phyloP scores from a whole-genome alignment of 2,888 invertebrate species.

The Callimorpha dominula region DNA sequence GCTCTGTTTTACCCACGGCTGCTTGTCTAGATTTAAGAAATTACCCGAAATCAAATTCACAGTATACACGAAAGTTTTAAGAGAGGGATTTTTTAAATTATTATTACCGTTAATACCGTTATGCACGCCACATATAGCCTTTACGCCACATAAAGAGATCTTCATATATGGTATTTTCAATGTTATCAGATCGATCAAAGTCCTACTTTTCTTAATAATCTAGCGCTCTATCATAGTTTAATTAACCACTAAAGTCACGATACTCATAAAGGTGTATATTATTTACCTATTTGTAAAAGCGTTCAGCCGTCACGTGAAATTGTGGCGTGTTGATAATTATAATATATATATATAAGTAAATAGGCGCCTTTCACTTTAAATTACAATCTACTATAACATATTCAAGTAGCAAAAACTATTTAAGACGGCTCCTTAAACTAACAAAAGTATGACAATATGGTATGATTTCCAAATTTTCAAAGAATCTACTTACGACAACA shows the following conservation, averaged over 20 bases:
- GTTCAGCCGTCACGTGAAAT: slow-evolving; percentile 35
- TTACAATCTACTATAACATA: slow-evolving; percentile 31
- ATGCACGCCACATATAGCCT: no score
- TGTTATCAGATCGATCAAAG: slow-evolving; percentile 41
- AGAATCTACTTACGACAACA: neutral
- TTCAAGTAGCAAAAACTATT: neutral
- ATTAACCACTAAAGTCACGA: slow-evolving; percentile 33
- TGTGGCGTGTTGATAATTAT: slow-evolving; percentile 37
- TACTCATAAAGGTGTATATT: neutral
- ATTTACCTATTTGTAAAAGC: slow-evolving; percentile 27
- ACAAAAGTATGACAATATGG: neutral
- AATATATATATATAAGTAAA: no score
- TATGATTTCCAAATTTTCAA: neutral
- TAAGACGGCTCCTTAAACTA: neutral
- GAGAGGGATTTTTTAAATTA: no score
- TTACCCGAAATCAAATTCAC: no score
- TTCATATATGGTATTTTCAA: slow-evolving; percentile 19
- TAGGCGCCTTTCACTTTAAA: slow-evolving; percentile 52
- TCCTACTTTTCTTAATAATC: slow-evolving; percentile 37
- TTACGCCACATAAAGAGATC: slow-evolving; percentile 1
- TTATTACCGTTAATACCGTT: no score
- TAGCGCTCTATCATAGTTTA: slow-evolving; percentile 28
- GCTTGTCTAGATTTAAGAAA: no score
- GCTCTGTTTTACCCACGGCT: no score
- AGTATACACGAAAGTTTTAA: no score